phyloP scores from a whole-genome alignment of 1,140 invertebrate genomes.

The Mesaphorura yosii region DNA sequence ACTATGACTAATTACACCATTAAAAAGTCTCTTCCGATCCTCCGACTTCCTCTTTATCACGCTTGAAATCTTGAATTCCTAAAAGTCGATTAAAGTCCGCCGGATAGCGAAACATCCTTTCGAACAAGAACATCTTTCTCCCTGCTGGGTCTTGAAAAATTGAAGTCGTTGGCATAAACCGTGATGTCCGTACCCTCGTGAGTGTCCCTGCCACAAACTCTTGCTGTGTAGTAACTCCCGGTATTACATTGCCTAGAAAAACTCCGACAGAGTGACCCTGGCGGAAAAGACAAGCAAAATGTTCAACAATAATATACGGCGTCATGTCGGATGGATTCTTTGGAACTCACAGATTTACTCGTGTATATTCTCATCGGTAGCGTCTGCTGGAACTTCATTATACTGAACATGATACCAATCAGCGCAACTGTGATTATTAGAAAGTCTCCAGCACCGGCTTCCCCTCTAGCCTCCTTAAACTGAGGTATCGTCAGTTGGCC shows the following conservation, averaged over 20 bases:
- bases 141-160: conserved; percentile 12
- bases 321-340: background rate
- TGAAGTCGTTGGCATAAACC: background rate
- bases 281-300: conserved; percentile 1
- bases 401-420: background rate
- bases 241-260: conserved; percentile 10
- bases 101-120: conserved; percentile 15
- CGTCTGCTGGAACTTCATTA: background rate
- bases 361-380: conserved; percentile 15
- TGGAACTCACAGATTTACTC: background rate
- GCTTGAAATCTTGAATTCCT: background rate
- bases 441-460: background rate
- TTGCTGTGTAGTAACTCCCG: conserved; percentile 1
- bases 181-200: background rate
- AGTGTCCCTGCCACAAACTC: conserved; percentile 23
- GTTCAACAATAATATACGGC: background rate
- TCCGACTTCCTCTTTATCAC: too few relatives aligned
- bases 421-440: background rate
- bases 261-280: conserved; percentile 20
- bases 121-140: conserved; percentile 14
- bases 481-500: background rate
- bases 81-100: conserved; percentile 16
- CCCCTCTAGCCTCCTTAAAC: background rate
- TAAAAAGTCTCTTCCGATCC: too few relatives aligned
- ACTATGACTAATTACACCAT: too few relatives aligned